phyloP scores from a whole-genome alignment of 2,113 vertebrate genomes.

The Sardina pilchardus region DNA sequence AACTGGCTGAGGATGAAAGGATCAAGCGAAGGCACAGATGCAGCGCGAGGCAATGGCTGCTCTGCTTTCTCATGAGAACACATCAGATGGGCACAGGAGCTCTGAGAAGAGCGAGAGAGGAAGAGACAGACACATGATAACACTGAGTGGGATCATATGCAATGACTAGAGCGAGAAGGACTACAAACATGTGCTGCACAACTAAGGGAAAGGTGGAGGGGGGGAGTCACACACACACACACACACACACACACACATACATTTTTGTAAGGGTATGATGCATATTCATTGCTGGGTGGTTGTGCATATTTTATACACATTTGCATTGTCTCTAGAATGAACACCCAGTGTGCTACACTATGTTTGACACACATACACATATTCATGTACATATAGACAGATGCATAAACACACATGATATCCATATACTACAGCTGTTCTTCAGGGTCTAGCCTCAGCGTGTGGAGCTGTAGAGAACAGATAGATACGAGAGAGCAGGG shows the following conservation, averaged over 20 bases:
- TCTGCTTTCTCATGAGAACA: no score
- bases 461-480: background rate
- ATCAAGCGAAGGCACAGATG: conserved; percentile 36
- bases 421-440: background rate
- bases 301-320: background rate
- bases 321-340: background rate
- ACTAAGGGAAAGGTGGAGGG: background rate
- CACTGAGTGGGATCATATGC: conserved; percentile 63
- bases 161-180: conserved; percentile 66
- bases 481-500: conserved; percentile 14
- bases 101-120: conserved; percentile 39
- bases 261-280: background rate
- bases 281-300: background rate
- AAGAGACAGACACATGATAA: conserved; percentile 49
- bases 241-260: background rate
- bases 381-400: background rate
- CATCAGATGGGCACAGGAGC: conserved; percentile 15
- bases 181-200: conserved; percentile 58
- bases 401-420: background rate
- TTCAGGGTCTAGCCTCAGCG: background rate
- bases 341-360: background rate
- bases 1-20: conserved; percentile 41
- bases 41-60: background rate
- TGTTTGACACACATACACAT: background rate
- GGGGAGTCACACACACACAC: background rate